Base-by-base conservation (phyloP, 92 coral and sea anemone genomes). In the Metridium senile region DNA sequence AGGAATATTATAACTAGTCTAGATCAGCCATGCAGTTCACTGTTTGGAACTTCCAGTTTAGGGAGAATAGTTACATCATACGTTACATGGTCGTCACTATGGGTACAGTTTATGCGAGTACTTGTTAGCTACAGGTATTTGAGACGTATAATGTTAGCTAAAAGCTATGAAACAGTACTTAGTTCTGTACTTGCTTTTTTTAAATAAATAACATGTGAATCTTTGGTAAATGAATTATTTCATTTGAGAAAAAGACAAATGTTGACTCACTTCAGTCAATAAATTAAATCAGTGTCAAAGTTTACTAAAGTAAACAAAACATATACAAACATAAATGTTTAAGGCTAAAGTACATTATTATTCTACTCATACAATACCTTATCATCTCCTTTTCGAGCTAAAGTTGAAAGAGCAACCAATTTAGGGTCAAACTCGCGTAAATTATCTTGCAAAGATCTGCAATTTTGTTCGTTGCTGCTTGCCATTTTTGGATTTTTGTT, bases 361-460 rank as follows among this genome's bases (percentile, higher is more conserved):
- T 23, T 70, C 4, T 20, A 21, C 54, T 29, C 25, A 22, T 20
- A 16, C 59, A 64, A 28, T 31, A 90, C 98, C 93, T 88, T 84
- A 62, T 93, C 98, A 75, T 93, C 93, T 73, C 98, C 98, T 68
- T 93, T 90, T 53, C 91, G 97, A 2, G 98, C 97, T 47, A 93
- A 78, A 18, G 98, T 91, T 11, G 98, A 93, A 47, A 93, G 84
- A 32, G 82, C 79, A 23, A 93, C 97, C 23, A 80, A 58, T 26
- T 82, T 81, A 9, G 90, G 79, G 68, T 78, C 79, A 20, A 91
- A 73, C 30, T 86, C 97, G 26, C 76, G 82, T 66, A 91, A 61
- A 49, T 76, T 66, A 26, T 77, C 83, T 64, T 81, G 90, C 10
- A 86, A 75, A 33, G 62, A 46, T 71, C 69, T 61, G 20, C 78